Conservation (phyloP, 1,140 invertebrate genomes). For the Euglossa dilemma region DNA sequence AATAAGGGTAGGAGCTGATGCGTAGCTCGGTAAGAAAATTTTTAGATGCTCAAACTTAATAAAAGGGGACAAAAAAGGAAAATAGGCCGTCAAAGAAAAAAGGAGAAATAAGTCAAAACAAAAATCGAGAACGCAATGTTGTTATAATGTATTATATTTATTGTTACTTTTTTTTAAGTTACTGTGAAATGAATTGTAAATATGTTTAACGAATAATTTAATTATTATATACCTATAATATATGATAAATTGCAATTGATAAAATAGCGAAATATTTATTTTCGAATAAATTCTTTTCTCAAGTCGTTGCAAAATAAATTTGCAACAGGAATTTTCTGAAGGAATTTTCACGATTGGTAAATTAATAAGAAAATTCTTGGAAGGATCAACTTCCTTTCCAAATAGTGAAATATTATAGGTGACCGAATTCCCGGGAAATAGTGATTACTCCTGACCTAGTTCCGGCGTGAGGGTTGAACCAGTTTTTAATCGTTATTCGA, state of each 20-base stretch:
- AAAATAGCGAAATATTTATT: neutral
- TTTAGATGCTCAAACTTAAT: conserved; percentile 4
- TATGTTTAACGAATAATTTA: neutral
- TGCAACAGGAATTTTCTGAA: too few relatives aligned
- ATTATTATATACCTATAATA: neutral
- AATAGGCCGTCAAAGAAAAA: neutral
- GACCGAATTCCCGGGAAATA: conserved; percentile 44
- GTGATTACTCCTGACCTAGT: conserved; percentile 34
- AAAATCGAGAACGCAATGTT: neutral
- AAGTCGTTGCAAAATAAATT: too few relatives aligned
- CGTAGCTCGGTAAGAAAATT: neutral
- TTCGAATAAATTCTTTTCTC: too few relatives aligned
- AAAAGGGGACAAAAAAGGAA: neutral
- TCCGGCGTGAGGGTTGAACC: neutral
- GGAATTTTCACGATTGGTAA: too few relatives aligned
- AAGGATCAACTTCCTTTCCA: neutral
- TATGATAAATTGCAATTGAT: neutral
- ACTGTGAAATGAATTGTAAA: neutral
- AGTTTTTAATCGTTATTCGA: conserved; percentile 50
- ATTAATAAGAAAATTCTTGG: neutral
- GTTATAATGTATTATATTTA: neutral
- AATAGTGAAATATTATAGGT: neutral
- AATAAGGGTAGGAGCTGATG: conserved; percentile 11
- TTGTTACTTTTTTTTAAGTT: neutral
- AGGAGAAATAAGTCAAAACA: neutral